Evolutionary conservation across 2,113 vertebrate genomes (phyloP), one percentile per base, ranked within the genome.

Genomic region (Macrotus californicus): DNA sequence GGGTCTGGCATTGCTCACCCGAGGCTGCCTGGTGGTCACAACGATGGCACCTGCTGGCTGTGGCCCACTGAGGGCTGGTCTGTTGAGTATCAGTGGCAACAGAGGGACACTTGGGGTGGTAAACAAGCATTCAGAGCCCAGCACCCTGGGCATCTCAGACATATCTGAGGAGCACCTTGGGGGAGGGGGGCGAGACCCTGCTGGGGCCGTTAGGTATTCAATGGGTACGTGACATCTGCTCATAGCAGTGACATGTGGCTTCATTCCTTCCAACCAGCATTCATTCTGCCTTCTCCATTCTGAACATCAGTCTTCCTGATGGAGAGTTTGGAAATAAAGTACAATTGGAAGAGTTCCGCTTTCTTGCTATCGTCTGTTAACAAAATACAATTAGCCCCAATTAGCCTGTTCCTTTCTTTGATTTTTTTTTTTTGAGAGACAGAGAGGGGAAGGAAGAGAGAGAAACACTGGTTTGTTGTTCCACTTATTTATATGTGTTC

Each of bases 221-320:
- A 21, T 0, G 39, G 36, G 39, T 26, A 13, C 13, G 14, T 34
- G 41, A 91, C 64, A 48, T 41, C 48, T 61, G 48, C 59, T 61
- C 31, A 0, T 0, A 15, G 70, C 15, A 1, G 1, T 34, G 18
- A 0, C 0, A 2, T 4, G 3, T 16, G 59, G 36, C 80, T 48
- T 48, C 29, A 7, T 36, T 56, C 70, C 34, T 26, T 69, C 79
- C 46, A 26, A 69, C 15, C 48, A 19, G 39, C 7, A 4, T 36
- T 52, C 19, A 11, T 4, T 41, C 84, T 76, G 43, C 76, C 50
- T 48, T 91, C 84, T 83, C 80, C 90, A 59, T 66, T 11, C 80
- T 41, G 79, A 64, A 70, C 43, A 34, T 50, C 41, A 7, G 66
- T 43, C 69, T 80, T 89, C 72, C 36, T 6, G 43, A 48, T 6